Conservation (phyloP, 1,140 invertebrate species). For the Pinna nobilis region DNA sequence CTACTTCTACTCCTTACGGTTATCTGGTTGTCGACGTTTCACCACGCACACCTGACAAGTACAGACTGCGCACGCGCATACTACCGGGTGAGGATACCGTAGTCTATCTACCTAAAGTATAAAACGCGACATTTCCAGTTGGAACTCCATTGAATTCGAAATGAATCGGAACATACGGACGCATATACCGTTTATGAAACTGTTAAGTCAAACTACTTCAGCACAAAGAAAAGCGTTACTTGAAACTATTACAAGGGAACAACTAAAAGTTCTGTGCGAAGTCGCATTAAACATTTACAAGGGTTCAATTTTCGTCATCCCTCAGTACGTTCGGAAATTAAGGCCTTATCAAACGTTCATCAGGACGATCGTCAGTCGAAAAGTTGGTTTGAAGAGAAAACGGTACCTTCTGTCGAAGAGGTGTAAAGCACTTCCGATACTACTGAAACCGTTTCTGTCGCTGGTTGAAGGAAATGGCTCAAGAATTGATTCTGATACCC, state of each 20-base stretch:
- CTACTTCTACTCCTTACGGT: conserved; percentile 9
- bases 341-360: conserved; percentile 8
- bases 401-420: not conserved
- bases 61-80: conserved; percentile 25
- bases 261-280: conserved; percentile 26
- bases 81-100: conserved; percentile 27
- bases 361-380: not conserved
- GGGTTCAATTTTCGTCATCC: not conserved
- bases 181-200: conserved; percentile 11
- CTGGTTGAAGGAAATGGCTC: conserved; percentile 16
- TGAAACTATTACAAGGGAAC: conserved; percentile 1
- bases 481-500: conserved; percentile 30
- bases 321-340: not conserved
- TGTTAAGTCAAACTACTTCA: conserved; percentile 4
- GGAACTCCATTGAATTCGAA: not conserved
- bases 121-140: not conserved
- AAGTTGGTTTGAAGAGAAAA: not conserved
- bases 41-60: conserved; percentile 5
- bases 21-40: conserved; percentile 32
- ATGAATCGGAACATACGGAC: conserved; percentile 24
- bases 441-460: conserved; percentile 19
- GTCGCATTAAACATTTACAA: conserved; percentile 17
- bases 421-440: not conserved
- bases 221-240: conserved; percentile 13
- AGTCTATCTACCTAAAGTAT: conserved; percentile 19